Base-by-base conservation (phyloP, 2,113 vertebrate species). In the Poeciliopsis prolifica region DNA sequence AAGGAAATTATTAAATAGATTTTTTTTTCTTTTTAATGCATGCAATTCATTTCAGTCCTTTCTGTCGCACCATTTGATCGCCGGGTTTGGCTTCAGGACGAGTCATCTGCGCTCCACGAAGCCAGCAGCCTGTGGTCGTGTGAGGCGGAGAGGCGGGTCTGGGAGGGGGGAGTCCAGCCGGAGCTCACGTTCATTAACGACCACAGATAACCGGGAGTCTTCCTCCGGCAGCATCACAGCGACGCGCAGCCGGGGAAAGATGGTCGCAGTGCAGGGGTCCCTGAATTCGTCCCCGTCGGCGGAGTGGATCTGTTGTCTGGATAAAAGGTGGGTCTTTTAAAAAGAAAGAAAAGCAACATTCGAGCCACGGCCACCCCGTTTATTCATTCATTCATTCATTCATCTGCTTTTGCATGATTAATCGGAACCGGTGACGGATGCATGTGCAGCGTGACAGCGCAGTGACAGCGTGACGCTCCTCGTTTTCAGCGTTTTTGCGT, bases 271-370 rank as follows among this genome's bases (percentile, higher is more conserved):
- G 87, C 96, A 96, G 92, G 91, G 93, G 77, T 94, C 92, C 61
- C 93, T 95, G 65, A 96, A 95, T 85, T 90, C 95, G 79, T 93
- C 95, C 67, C 95, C 96, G 65, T 96, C 95, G 60, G 89, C 94
- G 77, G 97, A 98, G 92, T 97, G 97, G 97, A 96, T 99, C 93
- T 94, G 96, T 88, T 98, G 97, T 86, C 92, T 98, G 91, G 97
- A 99, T 91, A 98, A 99, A 94, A 97, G 97, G 97, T 98, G 95
- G 75, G 93, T 84, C 17, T n/a, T 24, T 24, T n/a, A 24, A 72
- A 65, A 61, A 19, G n/a, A 29, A 11, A 10, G 35, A 11, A 42
- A 42, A 42, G 3, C 13, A 42, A 79, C 14, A 51, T 64, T 2
- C 35, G 65, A 67, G 48, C 60, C 51, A 8, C 22, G 5, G 37